Evolutionary conservation across 1,140 invertebrate genomes (phyloP).

Genomic region (Drosophila arawakana): DNA sequence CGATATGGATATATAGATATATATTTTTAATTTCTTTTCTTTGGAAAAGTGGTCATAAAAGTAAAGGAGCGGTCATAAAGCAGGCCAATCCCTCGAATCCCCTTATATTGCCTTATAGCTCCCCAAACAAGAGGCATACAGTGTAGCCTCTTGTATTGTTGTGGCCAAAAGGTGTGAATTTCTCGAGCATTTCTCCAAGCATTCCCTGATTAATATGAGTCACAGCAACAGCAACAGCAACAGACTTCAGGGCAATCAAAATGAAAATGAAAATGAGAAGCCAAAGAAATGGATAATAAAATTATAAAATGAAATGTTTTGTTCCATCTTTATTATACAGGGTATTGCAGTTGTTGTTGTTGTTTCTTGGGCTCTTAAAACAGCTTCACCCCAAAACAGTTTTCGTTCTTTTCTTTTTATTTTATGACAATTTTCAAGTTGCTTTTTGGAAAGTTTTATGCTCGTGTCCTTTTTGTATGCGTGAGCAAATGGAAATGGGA

Average conservation of each 20-base stretch:
- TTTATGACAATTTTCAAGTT: constrained; percentile 50
- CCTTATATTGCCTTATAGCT: background rate
- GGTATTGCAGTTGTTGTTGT: constrained; percentile 13
- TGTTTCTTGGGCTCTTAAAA: constrained; percentile 8
- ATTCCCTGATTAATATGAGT: constrained; percentile 56
- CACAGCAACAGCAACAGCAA: constrained; percentile 25
- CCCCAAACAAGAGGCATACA: background rate
- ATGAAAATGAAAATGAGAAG: constrained; percentile 50
- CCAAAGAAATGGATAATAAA: constrained; percentile 72
- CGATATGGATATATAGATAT: constrained; percentile 50
- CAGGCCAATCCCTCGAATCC: constrained; percentile 47
- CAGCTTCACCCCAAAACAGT: constrained; percentile 16
- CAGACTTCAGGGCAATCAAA: constrained; percentile 53
- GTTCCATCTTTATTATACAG: constrained; percentile 66
- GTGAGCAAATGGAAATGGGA: constrained; percentile 11
- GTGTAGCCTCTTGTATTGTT: constrained; percentile 38
- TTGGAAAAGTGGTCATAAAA: constrained; percentile 72
- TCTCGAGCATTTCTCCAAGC: constrained; percentile 50
- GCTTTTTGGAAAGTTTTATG: constrained; percentile 29
- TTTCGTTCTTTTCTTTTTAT: constrained; percentile 7
- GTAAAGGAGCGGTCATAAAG: constrained; percentile 66
- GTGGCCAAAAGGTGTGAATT: constrained; percentile 81
- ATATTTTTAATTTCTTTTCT: constrained; percentile 79
- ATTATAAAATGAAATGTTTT: constrained; percentile 75
- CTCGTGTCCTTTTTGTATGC: constrained; percentile 27